A percentile compares a stretch with the other conserved stretches of the same genome.
Conservation (phyloP, 2,113 vertebrate species). For the Struthio camelus region DNA sequence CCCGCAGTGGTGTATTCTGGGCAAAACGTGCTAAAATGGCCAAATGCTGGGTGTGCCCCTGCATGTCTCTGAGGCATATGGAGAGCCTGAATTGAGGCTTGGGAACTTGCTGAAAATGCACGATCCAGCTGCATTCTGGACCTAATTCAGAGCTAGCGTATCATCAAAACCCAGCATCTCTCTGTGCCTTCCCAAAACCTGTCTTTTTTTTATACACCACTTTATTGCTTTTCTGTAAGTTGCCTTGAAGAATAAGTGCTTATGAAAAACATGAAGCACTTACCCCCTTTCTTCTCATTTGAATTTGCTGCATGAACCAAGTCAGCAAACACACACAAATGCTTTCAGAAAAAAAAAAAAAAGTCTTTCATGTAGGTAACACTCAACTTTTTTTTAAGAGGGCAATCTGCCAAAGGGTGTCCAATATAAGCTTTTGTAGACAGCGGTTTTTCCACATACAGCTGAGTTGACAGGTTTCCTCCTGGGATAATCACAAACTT, state of each 20-base stretch:
- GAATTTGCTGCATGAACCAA: background rate
- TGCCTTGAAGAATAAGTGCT: background rate
- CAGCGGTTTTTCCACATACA: constrained; percentile 56
- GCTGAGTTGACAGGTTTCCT: constrained; percentile 68
- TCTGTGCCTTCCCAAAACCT: background rate
- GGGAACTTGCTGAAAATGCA: rapidly evolving
- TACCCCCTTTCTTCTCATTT: background rate
- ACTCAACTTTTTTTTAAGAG: background rate
- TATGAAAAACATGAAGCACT: background rate
- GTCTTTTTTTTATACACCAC: background rate
- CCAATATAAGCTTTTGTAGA: constrained; percentile 57
- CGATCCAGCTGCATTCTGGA: background rate
- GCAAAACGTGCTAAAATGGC: background rate
- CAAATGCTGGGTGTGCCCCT: background rate
- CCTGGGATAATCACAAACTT: constrained; percentile 62
- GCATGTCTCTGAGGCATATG: background rate
- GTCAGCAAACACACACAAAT: background rate
- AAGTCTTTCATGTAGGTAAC: constrained; percentile 47
- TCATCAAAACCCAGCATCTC: background rate
- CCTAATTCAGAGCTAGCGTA: background rate
- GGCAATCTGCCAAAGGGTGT: constrained; percentile 60
- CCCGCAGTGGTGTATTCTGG: rapidly evolving
- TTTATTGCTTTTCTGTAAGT: background rate
- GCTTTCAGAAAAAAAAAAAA: background rate
- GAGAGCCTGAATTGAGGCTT: background rate